phyloP scores from a whole-genome alignment of 2,113 vertebrate species.

The Mirounga angustirostris region DNA sequence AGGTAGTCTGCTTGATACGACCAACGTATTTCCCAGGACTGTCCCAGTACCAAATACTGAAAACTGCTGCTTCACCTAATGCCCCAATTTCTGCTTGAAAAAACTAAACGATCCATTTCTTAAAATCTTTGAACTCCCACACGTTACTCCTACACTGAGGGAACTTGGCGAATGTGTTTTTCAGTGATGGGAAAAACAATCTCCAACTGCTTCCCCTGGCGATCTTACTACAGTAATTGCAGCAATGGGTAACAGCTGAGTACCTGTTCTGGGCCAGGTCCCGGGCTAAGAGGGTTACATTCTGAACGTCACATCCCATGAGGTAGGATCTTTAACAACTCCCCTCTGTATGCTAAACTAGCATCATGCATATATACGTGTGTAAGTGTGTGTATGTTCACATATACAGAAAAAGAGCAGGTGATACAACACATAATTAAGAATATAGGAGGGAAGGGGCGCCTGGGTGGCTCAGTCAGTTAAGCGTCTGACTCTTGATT shows the following conservation, averaged over 20 bases:
- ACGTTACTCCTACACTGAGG: not conserved
- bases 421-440: not conserved
- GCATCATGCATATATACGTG: not conserved
- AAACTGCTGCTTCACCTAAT: not conserved
- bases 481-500: not conserved
- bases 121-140: not conserved
- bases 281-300: not conserved
- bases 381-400: not conserved
- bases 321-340: not conserved
- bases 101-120: not conserved
- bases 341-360: not conserved
- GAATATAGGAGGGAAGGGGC: not conserved
- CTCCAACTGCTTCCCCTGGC: not conserved
- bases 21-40: not conserved
- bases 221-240: not conserved
- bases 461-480: not conserved
- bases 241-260: not conserved
- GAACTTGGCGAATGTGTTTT: not conserved
- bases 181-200: not conserved
- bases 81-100: not conserved
- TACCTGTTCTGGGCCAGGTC: not conserved
- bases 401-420: not conserved
- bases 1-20: not conserved
- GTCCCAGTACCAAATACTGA: not conserved
- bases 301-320: not conserved